Evolutionary conservation across 2,113 vertebrate genomes (phyloP).

Genomic region (Hemiscyllium ocellatum): DNA sequence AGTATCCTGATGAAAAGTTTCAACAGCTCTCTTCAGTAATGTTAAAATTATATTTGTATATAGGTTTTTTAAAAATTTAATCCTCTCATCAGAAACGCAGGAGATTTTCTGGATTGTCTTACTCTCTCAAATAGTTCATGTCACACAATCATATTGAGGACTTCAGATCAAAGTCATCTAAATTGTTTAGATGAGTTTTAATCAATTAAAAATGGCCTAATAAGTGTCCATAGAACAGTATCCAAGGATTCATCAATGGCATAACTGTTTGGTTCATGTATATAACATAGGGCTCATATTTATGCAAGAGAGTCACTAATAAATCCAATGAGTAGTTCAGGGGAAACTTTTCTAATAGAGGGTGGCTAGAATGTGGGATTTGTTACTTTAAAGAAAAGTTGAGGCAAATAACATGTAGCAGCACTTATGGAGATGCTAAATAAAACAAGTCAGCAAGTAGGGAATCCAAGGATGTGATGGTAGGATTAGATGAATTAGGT

Average conservation of each 20-base stretch:
- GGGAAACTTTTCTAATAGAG: background rate
- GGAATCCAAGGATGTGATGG: no score
- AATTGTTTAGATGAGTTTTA: background rate
- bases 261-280: background rate
- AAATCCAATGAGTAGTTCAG: background rate
- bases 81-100: background rate
- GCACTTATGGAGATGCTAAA: no score
- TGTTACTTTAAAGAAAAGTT: background rate
- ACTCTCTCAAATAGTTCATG: background rate
- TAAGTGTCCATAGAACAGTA: background rate
- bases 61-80: background rate
- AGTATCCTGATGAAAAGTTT: background rate
- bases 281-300: background rate
- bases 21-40: background rate
- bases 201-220: background rate
- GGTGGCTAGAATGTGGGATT: background rate
- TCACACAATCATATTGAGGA: background rate
- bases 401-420: no score
- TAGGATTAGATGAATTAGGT: no score
- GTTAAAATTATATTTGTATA: background rate
- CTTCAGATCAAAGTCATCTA: background rate
- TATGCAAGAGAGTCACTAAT: background rate
- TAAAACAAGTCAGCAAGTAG: no score
- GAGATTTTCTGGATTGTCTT: background rate
- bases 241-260: background rate